Percentiles rank a stretch among this genome's conserved stretches.
Conservation (phyloP, 1,140 invertebrate genomes). For the Pseudomyrmex dendroicus region DNA sequence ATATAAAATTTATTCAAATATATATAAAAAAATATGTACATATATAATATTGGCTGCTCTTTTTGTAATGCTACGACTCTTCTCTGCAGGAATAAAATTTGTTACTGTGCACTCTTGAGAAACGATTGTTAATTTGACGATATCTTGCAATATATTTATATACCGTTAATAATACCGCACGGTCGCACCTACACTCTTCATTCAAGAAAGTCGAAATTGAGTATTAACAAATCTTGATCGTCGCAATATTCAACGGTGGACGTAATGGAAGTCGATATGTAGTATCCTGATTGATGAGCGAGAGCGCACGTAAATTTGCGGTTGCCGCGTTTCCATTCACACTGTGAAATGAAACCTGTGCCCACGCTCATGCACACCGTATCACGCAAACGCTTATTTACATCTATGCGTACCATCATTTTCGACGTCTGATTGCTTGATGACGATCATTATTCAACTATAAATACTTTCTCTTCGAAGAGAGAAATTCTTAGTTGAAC, state of each 20-base stretch:
- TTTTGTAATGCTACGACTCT: background rate
- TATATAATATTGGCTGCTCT: background rate
- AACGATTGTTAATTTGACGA: conserved; percentile 25
- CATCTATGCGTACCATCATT: conserved; percentile 8
- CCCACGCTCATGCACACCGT: background rate
- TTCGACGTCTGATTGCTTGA: conserved; percentile 13
- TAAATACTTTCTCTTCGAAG: background rate
- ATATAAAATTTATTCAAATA: background rate
- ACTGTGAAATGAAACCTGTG: background rate
- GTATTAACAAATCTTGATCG: conserved; percentile 43
- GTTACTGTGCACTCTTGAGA: conserved; percentile 4
- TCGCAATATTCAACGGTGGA: conserved; percentile 15
- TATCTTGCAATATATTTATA: background rate
- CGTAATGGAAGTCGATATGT: conserved; percentile 37
- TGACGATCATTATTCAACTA: background rate
- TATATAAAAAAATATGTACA: too few relatives aligned
- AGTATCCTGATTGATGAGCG: conserved; percentile 17
- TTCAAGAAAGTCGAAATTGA: conserved; percentile 43
- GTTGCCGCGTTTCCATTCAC: conserved; percentile 25
- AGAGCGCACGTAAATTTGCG: conserved; percentile 37
- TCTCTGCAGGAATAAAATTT: background rate
- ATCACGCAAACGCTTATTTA: conserved; percentile 4
- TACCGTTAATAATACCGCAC: conserved; percentile 25
- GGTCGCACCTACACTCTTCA: conserved; percentile 18
- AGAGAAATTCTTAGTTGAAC: background rate